These are phyloP conservation scores for Trimorus sp. DNA, from an alignment of 2,888 invertebrate genomes.

Conservation along the genomic window DNA sequence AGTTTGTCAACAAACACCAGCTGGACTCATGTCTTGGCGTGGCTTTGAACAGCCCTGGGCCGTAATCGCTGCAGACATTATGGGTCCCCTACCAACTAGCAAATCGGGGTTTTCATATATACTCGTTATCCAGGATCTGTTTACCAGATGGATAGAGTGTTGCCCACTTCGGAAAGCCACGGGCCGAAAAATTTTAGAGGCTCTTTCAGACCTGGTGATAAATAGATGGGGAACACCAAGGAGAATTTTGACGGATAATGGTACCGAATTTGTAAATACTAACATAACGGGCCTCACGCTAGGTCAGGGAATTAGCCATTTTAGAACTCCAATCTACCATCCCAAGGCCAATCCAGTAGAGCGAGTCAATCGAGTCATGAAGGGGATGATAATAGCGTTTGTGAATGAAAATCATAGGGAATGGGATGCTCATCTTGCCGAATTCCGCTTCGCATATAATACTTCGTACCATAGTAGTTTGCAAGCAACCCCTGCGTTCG, in stretches of 20 bases:
- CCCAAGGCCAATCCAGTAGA: conserved; percentile 66
- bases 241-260: too few relatives aligned
- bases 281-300: too few relatives aligned
- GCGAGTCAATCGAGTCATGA: conserved; percentile 31
- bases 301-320: too few relatives aligned
- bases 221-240: too few relatives aligned
- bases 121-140: conserved; percentile 66
- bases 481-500: conserved; percentile 57
- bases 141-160: conserved; percentile 62
- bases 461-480: conserved; percentile 62
- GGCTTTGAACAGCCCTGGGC: conserved; percentile 47
- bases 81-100: conserved; percentile 63
- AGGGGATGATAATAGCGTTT: conserved; percentile 68
- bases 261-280: too few relatives aligned
- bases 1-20: not conserved
- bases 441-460: conserved; percentile 65
- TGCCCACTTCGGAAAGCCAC: not conserved
- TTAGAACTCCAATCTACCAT: too few relatives aligned
- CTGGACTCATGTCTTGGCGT: not conserved
- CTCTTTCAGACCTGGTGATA: too few relatives aligned
- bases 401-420: conserved; percentile 61
- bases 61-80: conserved; percentile 58
- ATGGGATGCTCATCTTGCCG: conserved; percentile 67
- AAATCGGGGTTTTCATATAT: conserved; percentile 48
- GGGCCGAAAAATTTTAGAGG: too few relatives aligned